A percentile compares a stretch with the other conserved stretches of the same genome.
phyloP scores from a whole-genome alignment of 2,888 invertebrate genomes.

The Pammene fasciana region DNA sequence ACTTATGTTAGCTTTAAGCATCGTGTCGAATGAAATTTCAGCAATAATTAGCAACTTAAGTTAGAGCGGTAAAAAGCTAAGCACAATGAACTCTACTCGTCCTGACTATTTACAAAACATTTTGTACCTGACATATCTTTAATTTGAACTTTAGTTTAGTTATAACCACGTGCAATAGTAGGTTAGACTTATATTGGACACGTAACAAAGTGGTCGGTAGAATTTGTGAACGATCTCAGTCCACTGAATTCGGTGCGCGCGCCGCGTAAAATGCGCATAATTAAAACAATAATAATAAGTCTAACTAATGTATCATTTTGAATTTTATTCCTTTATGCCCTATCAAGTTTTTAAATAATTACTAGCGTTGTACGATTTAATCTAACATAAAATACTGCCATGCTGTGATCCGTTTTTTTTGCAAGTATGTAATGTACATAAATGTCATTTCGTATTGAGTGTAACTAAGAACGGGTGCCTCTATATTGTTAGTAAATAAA shows the following conservation, averaged over 20 bases:
- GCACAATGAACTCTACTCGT: slow-evolving; percentile 47
- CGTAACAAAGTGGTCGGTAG: background rate
- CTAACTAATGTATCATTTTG: background rate
- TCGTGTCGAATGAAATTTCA: slow-evolving; percentile 12
- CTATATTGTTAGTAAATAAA: background rate
- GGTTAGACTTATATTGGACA: background rate
- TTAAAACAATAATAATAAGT: slow-evolving; percentile 24
- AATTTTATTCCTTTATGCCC: background rate
- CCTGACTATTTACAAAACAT: slow-evolving; percentile 13
- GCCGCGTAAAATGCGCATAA: slow-evolving; percentile 47
- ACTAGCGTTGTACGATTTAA: no score
- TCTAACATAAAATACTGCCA: no score
- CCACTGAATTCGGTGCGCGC: slow-evolving; percentile 48
- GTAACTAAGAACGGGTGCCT: no score
- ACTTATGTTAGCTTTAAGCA: no score
- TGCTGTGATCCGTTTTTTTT: no score
- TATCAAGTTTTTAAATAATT: background rate
- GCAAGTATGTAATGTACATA: no score
- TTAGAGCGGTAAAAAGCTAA: slow-evolving; percentile 10
- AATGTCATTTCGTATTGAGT: no score
- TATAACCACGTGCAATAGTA: background rate
- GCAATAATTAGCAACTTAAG: slow-evolving; percentile 16
- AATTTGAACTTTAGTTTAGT: background rate
- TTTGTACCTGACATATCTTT: background rate
- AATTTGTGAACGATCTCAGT: slow-evolving; percentile 40